Base-by-base conservation (phyloP, 2,113 vertebrate species). In the Xerus inauris region DNA sequence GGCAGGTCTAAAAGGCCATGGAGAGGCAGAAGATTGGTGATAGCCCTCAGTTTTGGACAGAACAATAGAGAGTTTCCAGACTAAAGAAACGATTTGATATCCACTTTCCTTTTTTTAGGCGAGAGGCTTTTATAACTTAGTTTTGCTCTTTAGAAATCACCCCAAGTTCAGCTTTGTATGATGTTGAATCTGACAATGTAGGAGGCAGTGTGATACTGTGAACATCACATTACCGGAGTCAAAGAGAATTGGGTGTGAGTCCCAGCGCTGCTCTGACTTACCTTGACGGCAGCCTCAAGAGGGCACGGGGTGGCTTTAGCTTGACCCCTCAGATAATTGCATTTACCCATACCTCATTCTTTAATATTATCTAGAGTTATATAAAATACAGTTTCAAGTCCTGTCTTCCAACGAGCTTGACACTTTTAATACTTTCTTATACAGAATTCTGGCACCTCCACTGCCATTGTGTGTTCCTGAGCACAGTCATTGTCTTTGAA, bases 241-340 rank as follows among this genome's bases (percentile, higher is more conserved):
- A 42, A 26, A 45, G 17, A 35, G 62, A 59, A 57, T 42, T 6
- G 45, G 3, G 4, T 42, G 30, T n/a, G 57, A 47, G 42, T 49
- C 16, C 42, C 22, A 26, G 17, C 0, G 0, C 30, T 32, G 5
- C 32, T 81, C 32, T 35, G 35, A 30, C 38, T 11, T 57, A 11
- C 28, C 8, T 3, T 28, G 38, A 49, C 0, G 2, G 42, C 72
- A 87, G 14, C 67, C 71, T 64, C 49, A 0, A 26, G 73, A 67
- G 26, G 47, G 5, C 72, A 64, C 2, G 12, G 14, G 67, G 19
- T 17, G 17, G 38, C 62, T 89, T 65, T 49, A 40, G 45, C 45
- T 77, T 73, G 45, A 94, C 75, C 76, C 62, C 26, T 19, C 40
- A 81, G 71, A 73, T 89, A 76, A 96, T 62, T 86, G 54, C 69